Percentiles rank a stretch among this genome's conserved stretches.
These are phyloP conservation scores for Dioctria rufipes DNA, from an alignment of 2,888 invertebrate species.

Conservation along the genomic window DNA sequence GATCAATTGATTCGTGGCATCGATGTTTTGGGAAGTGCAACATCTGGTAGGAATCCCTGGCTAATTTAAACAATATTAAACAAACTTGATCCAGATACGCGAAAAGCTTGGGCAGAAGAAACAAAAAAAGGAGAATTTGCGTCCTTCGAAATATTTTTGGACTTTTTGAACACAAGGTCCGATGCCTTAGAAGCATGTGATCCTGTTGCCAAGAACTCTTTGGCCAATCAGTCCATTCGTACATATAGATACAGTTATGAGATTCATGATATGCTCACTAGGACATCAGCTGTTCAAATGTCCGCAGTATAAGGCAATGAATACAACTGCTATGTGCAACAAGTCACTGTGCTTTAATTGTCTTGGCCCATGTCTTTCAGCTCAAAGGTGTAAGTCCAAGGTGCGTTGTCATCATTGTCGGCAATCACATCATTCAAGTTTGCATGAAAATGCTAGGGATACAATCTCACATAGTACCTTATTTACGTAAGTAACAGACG, in stretches of 20 bases:
- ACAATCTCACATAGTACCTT: too few relatives aligned
- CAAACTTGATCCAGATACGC: slow-evolving; percentile 18
- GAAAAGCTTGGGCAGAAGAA: too few relatives aligned
- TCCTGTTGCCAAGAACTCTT: neutral
- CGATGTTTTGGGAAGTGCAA: neutral
- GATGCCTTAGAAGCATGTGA: too few relatives aligned
- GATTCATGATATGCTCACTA: neutral
- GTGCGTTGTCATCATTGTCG: slow-evolving; percentile 3
- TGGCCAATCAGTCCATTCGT: neutral
- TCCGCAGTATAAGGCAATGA: slow-evolving; percentile 17
- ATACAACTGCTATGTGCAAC: neutral
- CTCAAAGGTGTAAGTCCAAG: neutral
- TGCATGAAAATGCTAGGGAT: neutral
- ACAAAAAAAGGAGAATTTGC: too few relatives aligned
- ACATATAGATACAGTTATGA: neutral
- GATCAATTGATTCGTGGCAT: slow-evolving; percentile 19
- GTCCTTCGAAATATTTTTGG: too few relatives aligned
- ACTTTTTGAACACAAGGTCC: too few relatives aligned
- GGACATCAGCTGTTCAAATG: neutral
- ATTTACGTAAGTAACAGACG: too few relatives aligned
- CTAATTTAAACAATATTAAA: neutral
- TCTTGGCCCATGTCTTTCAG: slow-evolving; percentile 1
- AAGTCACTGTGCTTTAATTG: slow-evolving; percentile 33
- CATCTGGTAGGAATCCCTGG: slow-evolving; percentile 1
- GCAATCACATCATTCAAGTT: slow-evolving; percentile 15